Percentiles rank a stretch among this genome's conserved stretches.
Evolutionary conservation across 2,113 vertebrate species (phyloP).

Genomic region (Capricornis sumatraensis): DNA sequence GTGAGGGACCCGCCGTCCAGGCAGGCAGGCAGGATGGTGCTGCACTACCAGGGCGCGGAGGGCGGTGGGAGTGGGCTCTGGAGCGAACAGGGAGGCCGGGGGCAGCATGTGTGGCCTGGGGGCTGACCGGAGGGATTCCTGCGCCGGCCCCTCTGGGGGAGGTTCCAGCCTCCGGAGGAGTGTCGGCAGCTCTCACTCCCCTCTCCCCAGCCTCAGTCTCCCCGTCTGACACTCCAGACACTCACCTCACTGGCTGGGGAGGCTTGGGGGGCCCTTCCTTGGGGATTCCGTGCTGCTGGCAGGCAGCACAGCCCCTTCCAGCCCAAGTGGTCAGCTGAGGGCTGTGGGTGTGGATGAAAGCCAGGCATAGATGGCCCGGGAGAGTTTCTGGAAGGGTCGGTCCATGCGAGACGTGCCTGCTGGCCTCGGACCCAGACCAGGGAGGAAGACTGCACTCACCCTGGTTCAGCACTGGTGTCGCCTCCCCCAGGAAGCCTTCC

Average conservation of each 20-base stretch:
- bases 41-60: accelerated
- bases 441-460: neutral
- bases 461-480: accelerated
- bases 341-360: accelerated
- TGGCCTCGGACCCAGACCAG: neutral
- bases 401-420: neutral
- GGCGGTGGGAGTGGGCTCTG: neutral
- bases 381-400: neutral
- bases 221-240: neutral
- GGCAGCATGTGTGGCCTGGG: no score
- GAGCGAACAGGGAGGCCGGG: accelerated
- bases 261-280: neutral
- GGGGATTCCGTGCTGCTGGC: accelerated
- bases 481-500: neutral
- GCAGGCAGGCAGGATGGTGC: neutral
- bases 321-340: neutral
- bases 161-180: neutral
- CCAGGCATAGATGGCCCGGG: accelerated
- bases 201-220: neutral
- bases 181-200: no score
- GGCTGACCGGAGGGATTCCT: neutral
- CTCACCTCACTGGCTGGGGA: neutral
- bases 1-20: neutral
- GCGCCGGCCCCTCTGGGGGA: accelerated
- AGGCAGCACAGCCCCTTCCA: neutral